Percentiles rank a stretch among this genome's conserved stretches.
These are phyloP conservation scores for Parasteatoda tepidariorum DNA, from an alignment of 1,140 invertebrate species.

Conservation along the genomic window DNA sequence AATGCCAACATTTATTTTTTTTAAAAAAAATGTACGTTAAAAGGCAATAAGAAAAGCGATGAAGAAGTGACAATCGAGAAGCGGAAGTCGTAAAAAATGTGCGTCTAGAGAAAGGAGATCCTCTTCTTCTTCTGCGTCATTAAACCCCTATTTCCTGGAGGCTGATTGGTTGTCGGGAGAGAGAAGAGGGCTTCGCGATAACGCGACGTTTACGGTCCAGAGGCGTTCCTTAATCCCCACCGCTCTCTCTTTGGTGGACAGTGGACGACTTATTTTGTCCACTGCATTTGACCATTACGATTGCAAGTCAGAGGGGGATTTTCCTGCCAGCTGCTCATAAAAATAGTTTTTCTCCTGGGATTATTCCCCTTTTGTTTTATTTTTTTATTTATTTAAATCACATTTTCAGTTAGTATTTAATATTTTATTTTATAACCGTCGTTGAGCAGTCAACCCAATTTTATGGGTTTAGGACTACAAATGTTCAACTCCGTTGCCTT, in stretches of 20 bases:
- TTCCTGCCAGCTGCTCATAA: background rate
- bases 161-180: constrained; percentile 59
- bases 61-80: background rate
- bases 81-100: no score
- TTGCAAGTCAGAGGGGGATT: background rate
- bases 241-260: no score
- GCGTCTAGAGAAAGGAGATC: no score
- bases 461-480: no score
- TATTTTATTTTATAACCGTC: no score
- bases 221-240: constrained; percentile 47
- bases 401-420: no score
- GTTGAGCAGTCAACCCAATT: no score
- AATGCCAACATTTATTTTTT: no score
- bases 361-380: background rate
- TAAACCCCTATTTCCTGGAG: constrained; percentile 28
- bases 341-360: background rate
- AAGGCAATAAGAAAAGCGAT: background rate
- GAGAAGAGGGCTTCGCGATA: constrained; percentile 54
- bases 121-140: constrained; percentile 44
- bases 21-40: no score
- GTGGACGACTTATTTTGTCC: background rate
- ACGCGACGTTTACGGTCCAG: constrained; percentile 53
- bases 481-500: no score
- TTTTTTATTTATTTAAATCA: no score
- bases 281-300: background rate